These are phyloP conservation scores for Anagyrus pseudococci DNA, from an alignment of 2,888 invertebrate species.

Conservation along the genomic window DNA sequence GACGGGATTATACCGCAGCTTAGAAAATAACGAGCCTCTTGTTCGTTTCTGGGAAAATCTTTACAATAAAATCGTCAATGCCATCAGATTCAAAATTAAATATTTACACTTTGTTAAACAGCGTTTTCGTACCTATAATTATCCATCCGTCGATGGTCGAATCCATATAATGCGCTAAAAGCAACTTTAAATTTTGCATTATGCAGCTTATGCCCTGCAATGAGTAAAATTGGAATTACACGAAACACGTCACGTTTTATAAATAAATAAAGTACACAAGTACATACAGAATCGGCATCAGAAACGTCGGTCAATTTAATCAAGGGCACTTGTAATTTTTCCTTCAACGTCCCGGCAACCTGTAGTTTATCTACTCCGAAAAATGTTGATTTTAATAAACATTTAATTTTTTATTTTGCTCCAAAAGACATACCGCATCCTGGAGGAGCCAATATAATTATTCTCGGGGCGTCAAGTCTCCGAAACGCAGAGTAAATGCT, in stretches of 20 bases:
- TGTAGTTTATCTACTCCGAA: slow-evolving; percentile 41
- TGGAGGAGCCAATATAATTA: slow-evolving; percentile 67
- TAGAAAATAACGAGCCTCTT: slow-evolving; percentile 62
- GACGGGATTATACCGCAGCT: slow-evolving; percentile 64
- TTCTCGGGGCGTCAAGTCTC: slow-evolving; percentile 64
- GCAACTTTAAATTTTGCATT: slow-evolving; percentile 51
- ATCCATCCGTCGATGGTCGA: slow-evolving; percentile 56
- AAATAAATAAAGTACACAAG: slow-evolving; percentile 11
- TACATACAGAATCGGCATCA: slow-evolving; percentile 20
- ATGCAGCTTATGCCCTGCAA: slow-evolving; percentile 39
- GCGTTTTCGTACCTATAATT: slow-evolving; percentile 51
- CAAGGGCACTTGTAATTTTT: slow-evolving; percentile 43
- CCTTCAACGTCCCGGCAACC: slow-evolving; percentile 43
- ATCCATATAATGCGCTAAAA: slow-evolving; percentile 54
- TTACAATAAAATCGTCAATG: not conserved
- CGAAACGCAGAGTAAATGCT: slow-evolving; percentile 64
- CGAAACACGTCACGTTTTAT: too few species aligned
- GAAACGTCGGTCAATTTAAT: slow-evolving; percentile 42
- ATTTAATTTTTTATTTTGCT: not conserved
- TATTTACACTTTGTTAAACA: not conserved
- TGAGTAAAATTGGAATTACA: too few species aligned
- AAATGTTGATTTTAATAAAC: not conserved
- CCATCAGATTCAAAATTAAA: not conserved
- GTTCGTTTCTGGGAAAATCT: slow-evolving; percentile 62
- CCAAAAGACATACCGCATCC: slow-evolving; percentile 46